Base-by-base conservation (phyloP, 2,797 vertebrate genomes). In the Leucoraja ocellata region DNA sequence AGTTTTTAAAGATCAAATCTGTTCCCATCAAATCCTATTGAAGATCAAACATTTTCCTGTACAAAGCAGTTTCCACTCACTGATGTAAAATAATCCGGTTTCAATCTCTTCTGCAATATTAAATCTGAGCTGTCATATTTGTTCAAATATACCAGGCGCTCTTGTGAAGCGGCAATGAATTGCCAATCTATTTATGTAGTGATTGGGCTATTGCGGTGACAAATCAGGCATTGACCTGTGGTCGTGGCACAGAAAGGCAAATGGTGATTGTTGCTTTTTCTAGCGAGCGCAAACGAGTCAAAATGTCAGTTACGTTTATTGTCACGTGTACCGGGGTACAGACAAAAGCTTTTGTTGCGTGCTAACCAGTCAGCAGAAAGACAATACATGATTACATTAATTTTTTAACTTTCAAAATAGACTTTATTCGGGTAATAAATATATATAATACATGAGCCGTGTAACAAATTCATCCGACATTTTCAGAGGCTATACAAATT, bases 21-120 rank as follows among this genome's bases (percentile, higher is more conserved):
- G 14, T 9, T 88, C 0, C 32, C 14, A 88, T 68, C 61, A 68
- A 36, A 16, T 88, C 14, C 61, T 36, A 16, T 6, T 68, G 84
- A 88, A 36, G 84, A 68, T 68, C n/a, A 68, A 68, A 68, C 61
- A 32, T 68, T 36, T 88, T 86, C 83, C 61, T 63, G 11, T 13
- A n/a, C 6, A 68, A 88, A 88, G 61, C 84, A 88, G 32, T 88
- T 65, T 36, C 84, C 84, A 88, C n/a, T 88, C 58, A 86, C 63
- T 36, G 32, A 88, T 88, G 16, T 65, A 88, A 68, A 36, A 88
- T 88, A 68, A 88, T 68, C 63, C 36, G 0, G 63, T 88, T 88
- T 68, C 61, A 68, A 68, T 21, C 84, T 88, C 84, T 88, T 88
- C n/a, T 63, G 61, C 18, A 88, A 88, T 88, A 68, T 88, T 88